These are phyloP conservation scores for Peromyscus eremicus DNA, from an alignment of 2,797 vertebrate species.

Conservation along the genomic window DNA sequence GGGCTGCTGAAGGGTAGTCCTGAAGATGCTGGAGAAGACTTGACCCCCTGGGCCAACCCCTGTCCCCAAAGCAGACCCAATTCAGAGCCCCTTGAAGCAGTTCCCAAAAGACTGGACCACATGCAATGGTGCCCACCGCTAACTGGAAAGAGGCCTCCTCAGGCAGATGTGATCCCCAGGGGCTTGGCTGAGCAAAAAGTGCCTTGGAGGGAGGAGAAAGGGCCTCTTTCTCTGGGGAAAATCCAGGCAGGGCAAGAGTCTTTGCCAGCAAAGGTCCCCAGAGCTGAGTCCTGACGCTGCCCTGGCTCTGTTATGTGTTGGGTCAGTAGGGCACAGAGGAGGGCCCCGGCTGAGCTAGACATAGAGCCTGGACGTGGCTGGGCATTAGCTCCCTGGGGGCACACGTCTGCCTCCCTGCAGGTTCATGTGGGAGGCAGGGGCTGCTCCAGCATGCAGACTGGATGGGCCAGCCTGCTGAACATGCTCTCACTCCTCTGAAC, in stretches of 20 bases:
- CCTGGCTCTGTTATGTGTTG: not conserved
- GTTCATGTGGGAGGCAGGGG: not conserved
- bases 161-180: not conserved
- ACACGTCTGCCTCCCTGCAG: not conserved
- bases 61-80: not conserved
- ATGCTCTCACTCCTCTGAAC: no score
- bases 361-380: not conserved
- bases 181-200: slow-evolving; percentile 12
- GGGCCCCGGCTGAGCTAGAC: not conserved
- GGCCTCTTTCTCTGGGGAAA: slow-evolving; percentile 14
- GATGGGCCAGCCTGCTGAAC: not conserved
- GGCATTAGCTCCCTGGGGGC: not conserved
- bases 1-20: not conserved
- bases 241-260: not conserved
- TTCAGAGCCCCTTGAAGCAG: not conserved
- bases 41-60: not conserved
- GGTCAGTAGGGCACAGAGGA: not conserved
- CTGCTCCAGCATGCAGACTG: accelerated
- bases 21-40: slow-evolving; percentile 30
- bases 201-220: slow-evolving; percentile 36
- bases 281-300: not conserved
- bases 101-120: not conserved
- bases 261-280: not conserved
- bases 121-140: not conserved
- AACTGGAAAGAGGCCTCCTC: not conserved